Evolutionary conservation across 1,140 invertebrate species (phyloP), one percentile per base, ranked within the genome.

Genomic region (Piezodorus guildinii): DNA sequence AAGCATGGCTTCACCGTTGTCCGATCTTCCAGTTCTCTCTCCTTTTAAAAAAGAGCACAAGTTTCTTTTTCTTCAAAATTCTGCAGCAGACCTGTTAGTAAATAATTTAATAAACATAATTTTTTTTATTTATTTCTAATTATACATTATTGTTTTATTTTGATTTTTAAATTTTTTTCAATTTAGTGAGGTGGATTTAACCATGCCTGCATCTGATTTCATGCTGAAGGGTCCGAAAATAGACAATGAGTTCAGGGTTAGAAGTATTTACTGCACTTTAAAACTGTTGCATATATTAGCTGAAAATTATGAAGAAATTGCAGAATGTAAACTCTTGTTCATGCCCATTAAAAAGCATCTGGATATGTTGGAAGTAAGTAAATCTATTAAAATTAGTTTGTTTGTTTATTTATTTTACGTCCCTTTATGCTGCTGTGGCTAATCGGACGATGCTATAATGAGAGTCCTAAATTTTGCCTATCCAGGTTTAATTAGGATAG

Each of bases 201-300:
- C 73, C 70, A 76, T 81, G 77, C 67, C 68, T 27, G 71, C 74
- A 1, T 72, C 67, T 15, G 82, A 84, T 75, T 78, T 86, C 49
- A 65, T 76, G 3, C 19, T 69, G n/a, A 69, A 67, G 51, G 23
- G 30, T 2, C 8, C 72, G 14, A 76, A 81, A 12, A 72, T 83
- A 2, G 75, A 80, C 60, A 76, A 86, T 65, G 74, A 78, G 60
- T 87, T 83, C 64, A 85, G 81, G 78, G 74, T 85, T 30, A 77
- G 79, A 59, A 73, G 60, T 56, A 46, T 68, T 16, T 70, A 77
- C 46, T 78, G 75, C 0, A 69, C 78, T 34, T 64, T 83, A 5
- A 75, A 79, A 62, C 74, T 88, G 66, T 69, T 83, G 27, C 73
- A 72, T 46, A 82, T 85, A 68, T 80, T 83, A 67, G 77, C 78